A percentile compares a stretch with the other conserved stretches of the same genome.
Conservation (phyloP, 1,140 invertebrate species). For the Apis mellifera region DNA sequence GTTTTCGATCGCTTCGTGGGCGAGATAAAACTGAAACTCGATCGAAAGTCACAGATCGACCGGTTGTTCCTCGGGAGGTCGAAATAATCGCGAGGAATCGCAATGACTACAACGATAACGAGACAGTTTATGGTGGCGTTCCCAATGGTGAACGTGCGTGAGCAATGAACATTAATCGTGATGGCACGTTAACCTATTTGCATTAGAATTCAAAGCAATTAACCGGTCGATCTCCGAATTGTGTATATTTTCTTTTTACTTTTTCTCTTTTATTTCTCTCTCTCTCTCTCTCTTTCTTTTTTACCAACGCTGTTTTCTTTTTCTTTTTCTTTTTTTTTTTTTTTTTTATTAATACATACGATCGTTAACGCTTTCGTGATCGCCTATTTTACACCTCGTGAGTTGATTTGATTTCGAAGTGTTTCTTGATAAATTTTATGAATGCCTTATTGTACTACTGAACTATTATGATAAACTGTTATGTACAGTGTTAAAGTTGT, state of each 20-base stretch:
- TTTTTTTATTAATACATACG: background rate
- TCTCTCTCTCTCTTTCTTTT: too few species aligned
- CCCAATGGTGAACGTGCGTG: constrained; percentile 2
- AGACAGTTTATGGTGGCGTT: constrained; percentile 13
- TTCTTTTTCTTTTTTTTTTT: background rate
- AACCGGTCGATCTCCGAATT: background rate
- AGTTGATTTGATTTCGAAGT: background rate
- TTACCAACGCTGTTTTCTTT: too few species aligned
- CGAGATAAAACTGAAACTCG: background rate
- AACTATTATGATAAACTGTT: too few species aligned
- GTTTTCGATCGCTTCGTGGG: constrained; percentile 25
- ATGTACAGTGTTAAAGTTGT: too few species aligned
- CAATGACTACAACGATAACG: constrained; percentile 15
- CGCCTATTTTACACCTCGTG: background rate
- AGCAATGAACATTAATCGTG: background rate
- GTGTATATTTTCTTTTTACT: too few species aligned
- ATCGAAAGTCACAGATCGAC: constrained; percentile 19
- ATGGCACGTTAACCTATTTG: constrained; percentile 21
- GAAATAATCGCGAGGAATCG: constrained; percentile 14
- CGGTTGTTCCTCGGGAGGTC: background rate
- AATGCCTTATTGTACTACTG: too few species aligned
- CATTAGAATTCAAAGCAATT: constrained; percentile 22
- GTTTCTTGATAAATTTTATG: background rate
- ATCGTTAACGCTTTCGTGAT: background rate
- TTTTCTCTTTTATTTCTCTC: background rate